Evolutionary conservation across 2,113 vertebrate genomes (phyloP).

Genomic region (Rhea pennata): DNA sequence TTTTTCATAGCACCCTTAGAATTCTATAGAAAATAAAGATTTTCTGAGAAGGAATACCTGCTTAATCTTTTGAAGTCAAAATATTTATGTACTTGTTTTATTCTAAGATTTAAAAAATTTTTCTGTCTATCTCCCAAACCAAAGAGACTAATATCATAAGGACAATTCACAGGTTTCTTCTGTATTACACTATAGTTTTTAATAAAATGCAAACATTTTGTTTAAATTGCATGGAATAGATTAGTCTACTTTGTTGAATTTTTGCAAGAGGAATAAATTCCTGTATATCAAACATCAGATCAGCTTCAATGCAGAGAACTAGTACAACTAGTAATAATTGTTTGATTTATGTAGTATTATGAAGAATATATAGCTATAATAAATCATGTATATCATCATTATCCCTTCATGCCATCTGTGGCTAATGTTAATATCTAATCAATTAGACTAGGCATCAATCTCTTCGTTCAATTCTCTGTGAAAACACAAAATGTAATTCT

Average conservation of each 20-base stretch:
- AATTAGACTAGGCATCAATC: not conserved
- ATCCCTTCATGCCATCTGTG: not conserved
- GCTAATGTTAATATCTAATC: slow-evolving; percentile 31
- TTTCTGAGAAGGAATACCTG: not conserved
- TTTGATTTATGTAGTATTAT: not conserved
- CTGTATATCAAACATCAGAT: not conserved
- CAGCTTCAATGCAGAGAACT: not conserved
- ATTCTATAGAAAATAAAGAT: not conserved
- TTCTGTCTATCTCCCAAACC: not conserved
- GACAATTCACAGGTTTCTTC: not conserved
- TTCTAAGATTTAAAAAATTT: not conserved
- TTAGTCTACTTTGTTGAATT: not conserved
- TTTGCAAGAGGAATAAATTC: not conserved
- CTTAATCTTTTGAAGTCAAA: not conserved
- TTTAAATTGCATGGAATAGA: not conserved
- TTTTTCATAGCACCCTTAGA: not conserved
- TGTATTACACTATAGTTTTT: not conserved
- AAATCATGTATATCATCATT: not conserved
- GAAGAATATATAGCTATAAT: not conserved
- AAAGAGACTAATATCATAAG: not conserved
- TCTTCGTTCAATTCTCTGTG: not conserved
- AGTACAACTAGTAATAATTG: not conserved
- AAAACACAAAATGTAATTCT: not conserved
- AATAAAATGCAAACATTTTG: not conserved
- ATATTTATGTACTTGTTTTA: not conserved